Base-by-base conservation (phyloP, 2,797 vertebrate species). In the Pseudomugil tenellus region DNA sequence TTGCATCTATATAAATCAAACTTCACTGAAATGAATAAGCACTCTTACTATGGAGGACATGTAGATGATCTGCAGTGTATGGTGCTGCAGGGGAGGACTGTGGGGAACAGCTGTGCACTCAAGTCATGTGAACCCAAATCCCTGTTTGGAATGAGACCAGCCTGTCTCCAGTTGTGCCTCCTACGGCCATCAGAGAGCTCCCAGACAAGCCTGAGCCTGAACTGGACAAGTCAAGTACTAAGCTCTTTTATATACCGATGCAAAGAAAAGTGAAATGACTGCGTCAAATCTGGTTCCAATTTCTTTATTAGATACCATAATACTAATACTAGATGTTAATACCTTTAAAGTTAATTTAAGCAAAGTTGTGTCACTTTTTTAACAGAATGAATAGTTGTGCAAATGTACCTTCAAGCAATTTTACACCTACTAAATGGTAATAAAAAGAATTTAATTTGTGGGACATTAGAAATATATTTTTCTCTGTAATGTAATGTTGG, bases 161-260 rank as follows among this genome's bases (percentile, higher is more conserved):
- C 91, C 90, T 92, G 89, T 86, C 84, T 92, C 85, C 86, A 90
- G 82, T 90, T 88, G 88, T 85, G 88, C 74, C 80, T 87, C 90
- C 81, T 76, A 21, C 84, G 75, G 85, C 79, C 62, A 71, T 66
- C 34, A 59, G 64, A 83, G 79, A 83, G 77, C 64, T 88, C 74
- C 79, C 79, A 79, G 80, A 80, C 67, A 70, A 75, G 71, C 52
- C 60, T 63, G 51, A 68, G 70, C 60, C 58, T 49, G 67, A 41
- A 49, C 48, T 67, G 54, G 63, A 77, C 19, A 76, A 32, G 8
- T 74, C 63, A 14, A 2, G 25, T 60, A 70, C 56, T 26, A 56
- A 78, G 39, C 25, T 17, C 19, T 39, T 58, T 61, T 53, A 67
- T 17, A 37, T 43, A 54, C 43, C 11, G 55, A 2, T 49, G 14